A percentile compares a stretch with the other conserved stretches of the same genome.
Evolutionary conservation across 2,888 invertebrate genomes (phyloP).

Genomic region (Acrobasis consociella): DNA sequence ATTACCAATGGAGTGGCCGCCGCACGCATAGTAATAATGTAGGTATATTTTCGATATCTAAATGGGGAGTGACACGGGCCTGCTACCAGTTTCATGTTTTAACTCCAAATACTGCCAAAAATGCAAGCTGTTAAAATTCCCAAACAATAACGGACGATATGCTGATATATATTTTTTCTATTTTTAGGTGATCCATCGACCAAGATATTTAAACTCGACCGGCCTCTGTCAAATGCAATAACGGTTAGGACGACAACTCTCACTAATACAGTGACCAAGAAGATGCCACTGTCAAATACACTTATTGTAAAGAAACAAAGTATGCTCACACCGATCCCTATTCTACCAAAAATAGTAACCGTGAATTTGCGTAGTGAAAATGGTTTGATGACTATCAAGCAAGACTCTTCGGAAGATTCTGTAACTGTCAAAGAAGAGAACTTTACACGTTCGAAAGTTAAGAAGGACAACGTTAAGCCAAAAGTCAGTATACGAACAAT

Average conservation of each 20-base stretch:
- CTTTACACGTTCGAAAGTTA: background rate
- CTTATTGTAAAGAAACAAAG: background rate
- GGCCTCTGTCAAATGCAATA: background rate
- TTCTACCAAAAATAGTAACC: background rate
- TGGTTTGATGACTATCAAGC: no score
- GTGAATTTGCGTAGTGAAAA: no score
- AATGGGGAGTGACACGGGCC: no score
- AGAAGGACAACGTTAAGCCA: background rate
- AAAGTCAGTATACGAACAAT: background rate
- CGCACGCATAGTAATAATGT: no score
- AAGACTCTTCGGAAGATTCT: background rate
- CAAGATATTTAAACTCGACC: background rate
- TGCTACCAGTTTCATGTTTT: no score
- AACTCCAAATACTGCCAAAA: no score
- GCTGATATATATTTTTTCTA: slow-evolving; percentile 8
- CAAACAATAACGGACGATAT: slow-evolving; percentile 27
- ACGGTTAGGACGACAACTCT: background rate
- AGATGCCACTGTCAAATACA: background rate
- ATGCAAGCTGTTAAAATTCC: no score
- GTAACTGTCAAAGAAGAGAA: background rate
- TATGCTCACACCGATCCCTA: background rate
- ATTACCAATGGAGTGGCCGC: no score
- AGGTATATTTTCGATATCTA: no score
- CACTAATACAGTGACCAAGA: background rate
- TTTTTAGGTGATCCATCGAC: slow-evolving; percentile 2